These are phyloP conservation scores for Theodoxus fluviatilis DNA, from an alignment of 2,888 invertebrate species.

Conservation along the genomic window DNA sequence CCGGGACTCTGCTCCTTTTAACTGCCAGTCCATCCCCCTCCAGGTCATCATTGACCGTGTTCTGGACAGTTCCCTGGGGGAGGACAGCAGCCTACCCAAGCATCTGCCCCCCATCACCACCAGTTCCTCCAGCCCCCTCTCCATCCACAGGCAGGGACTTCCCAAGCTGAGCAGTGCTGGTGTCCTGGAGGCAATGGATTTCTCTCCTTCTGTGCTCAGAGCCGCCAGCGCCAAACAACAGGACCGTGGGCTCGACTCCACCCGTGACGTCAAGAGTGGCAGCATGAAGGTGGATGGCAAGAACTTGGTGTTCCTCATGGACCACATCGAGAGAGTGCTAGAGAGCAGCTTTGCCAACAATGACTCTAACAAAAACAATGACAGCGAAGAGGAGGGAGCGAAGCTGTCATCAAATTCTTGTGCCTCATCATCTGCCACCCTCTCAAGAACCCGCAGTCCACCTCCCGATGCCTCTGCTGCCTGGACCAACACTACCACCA, in stretches of 20 bases:
- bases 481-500: conserved; percentile 5
- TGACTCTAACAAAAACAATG: conserved; percentile 31
- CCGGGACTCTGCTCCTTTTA: not conserved
- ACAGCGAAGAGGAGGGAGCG: conserved; percentile 16
- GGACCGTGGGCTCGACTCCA: too few species aligned
- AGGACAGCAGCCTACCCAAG: conserved; percentile 26
- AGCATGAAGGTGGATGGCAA: conserved; percentile 8
- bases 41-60: conserved; percentile 54
- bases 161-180: too few species aligned
- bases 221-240: too few species aligned
- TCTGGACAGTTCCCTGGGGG: conserved; percentile 44
- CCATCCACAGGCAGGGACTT: not conserved
- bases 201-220: too few species aligned
- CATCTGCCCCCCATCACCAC: conserved; percentile 25
- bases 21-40: conserved; percentile 29
- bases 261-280: not conserved
- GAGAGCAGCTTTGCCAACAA: conserved; percentile 42
- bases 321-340: conserved; percentile 50
- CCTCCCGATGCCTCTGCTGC: not conserved
- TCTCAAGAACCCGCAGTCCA: too few species aligned
- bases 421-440: not conserved
- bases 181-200: too few species aligned
- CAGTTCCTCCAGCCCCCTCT: conserved; percentile 24
- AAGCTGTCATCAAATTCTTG: not conserved
- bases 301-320: conserved; percentile 43